Evolutionary conservation across 2,888 invertebrate species (phyloP).

Genomic region (Ecdyonurus torrentis): DNA sequence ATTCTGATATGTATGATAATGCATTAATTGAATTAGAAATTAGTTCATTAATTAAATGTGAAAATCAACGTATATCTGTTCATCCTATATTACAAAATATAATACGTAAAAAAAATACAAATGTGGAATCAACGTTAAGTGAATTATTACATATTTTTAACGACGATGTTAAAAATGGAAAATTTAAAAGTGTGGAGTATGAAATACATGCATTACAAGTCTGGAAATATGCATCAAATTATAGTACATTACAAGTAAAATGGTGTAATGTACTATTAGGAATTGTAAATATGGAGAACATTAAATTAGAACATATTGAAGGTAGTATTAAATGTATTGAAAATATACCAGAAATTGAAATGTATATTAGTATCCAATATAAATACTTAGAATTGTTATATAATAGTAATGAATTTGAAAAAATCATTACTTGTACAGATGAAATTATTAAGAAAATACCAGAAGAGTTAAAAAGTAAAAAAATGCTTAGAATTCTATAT

Average conservation of each 20-base stretch:
- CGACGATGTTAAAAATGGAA: not conserved
- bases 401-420: not conserved
- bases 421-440: not conserved
- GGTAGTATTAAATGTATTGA: not conserved
- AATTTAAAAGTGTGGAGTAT: not conserved
- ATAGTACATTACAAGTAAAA: not conserved
- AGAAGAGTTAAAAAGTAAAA: not conserved
- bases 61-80: not conserved
- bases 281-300: not conserved
- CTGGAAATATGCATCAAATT: not conserved
- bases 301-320: not conserved
- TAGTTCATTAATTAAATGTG: not conserved
- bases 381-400: not conserved
- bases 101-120: not conserved
- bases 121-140: not conserved
- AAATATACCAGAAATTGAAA: not conserved
- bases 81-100: not conserved
- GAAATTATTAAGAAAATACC: not conserved
- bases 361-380: not conserved
- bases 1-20: not conserved
- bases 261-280: not conserved
- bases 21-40: not conserved
- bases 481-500: not conserved
- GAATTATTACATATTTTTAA: not conserved
- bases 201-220: not conserved